These are phyloP conservation scores for Odontomyia ornata DNA, from an alignment of 2,888 invertebrate species.

Conservation along the genomic window DNA sequence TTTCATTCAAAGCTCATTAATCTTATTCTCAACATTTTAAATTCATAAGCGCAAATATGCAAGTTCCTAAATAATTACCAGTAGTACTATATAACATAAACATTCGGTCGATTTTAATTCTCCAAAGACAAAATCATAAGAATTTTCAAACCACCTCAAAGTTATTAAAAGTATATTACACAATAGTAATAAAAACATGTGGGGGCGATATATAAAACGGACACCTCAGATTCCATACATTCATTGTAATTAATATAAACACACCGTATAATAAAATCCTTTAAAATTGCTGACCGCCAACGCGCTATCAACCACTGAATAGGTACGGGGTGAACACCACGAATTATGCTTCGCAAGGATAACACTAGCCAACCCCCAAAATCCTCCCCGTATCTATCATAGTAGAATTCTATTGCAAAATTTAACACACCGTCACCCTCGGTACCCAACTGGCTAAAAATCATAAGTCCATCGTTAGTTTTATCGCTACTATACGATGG, in stretches of 20 bases:
- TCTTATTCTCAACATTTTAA: too few species aligned
- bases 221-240: neutral
- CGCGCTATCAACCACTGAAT: slow-evolving; percentile 4
- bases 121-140: neutral
- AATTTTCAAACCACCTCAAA: slow-evolving; percentile 7
- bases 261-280: slow-evolving; percentile 41
- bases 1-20: too few species aligned
- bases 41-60: too few species aligned
- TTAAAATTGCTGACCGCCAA: slow-evolving; percentile 38
- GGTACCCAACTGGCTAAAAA: neutral
- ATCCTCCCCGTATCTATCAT: neutral
- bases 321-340: neutral
- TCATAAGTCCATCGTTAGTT: slow-evolving; percentile 43
- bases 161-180: slow-evolving; percentile 10
- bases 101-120: neutral
- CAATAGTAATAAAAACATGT: slow-evolving; percentile 17
- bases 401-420: slow-evolving; percentile 16
- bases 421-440: neutral
- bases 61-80: neutral
- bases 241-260: slow-evolving; percentile 38
- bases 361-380: neutral
- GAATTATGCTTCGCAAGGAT: neutral
- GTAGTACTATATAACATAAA: too few species aligned
- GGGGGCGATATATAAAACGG: neutral
- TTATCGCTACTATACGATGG: slow-evolving; percentile 29